Percentiles rank a stretch among this genome's conserved stretches.
These are phyloP conservation scores for Osmoderma eremita DNA, from an alignment of 2,888 invertebrate species.

Conservation along the genomic window DNA sequence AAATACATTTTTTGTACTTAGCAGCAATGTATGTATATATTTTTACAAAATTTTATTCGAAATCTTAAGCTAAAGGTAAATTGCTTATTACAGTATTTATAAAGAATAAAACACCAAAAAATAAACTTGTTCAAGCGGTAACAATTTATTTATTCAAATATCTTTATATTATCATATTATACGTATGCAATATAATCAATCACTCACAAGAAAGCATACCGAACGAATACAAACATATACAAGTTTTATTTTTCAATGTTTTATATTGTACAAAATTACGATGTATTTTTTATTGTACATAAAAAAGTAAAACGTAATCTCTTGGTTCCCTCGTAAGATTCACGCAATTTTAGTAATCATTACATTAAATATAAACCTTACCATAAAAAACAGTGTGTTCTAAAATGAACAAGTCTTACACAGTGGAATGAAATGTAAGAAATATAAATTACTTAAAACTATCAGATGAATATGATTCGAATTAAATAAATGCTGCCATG, in stretches of 20 bases:
- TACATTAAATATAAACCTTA: slow-evolving; percentile 22
- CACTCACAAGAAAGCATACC: background rate
- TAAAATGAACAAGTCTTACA: background rate
- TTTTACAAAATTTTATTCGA: slow-evolving; percentile 42
- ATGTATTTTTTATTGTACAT: background rate
- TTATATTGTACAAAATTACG: slow-evolving; percentile 34
- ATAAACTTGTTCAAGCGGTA: slow-evolving; percentile 34
- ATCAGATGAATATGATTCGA: background rate
- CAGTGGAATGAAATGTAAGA: background rate
- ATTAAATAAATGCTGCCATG: no score
- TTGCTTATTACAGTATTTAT: slow-evolving; percentile 33
- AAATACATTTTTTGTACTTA: slow-evolving; percentile 45
- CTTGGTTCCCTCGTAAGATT: slow-evolving; percentile 28
- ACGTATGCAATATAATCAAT: slow-evolving; percentile 5
- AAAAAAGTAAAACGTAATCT: slow-evolving; percentile 25
- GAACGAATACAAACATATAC: slow-evolving; percentile 8
- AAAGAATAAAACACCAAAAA: slow-evolving; percentile 34
- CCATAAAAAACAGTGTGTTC: slow-evolving; percentile 23
- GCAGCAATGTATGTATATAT: slow-evolving; percentile 42
- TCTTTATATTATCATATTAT: background rate
- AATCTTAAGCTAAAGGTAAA: slow-evolving; percentile 36
- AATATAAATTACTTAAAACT: background rate
- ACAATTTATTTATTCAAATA: slow-evolving; percentile 29
- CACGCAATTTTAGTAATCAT: slow-evolving; percentile 7
- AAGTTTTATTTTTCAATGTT: slow-evolving; percentile 38